Percentiles rank a stretch among this genome's conserved stretches.
These are phyloP conservation scores for Candidula unifasciata DNA, from an alignment of 2,888 invertebrate species.

Conservation along the genomic window DNA sequence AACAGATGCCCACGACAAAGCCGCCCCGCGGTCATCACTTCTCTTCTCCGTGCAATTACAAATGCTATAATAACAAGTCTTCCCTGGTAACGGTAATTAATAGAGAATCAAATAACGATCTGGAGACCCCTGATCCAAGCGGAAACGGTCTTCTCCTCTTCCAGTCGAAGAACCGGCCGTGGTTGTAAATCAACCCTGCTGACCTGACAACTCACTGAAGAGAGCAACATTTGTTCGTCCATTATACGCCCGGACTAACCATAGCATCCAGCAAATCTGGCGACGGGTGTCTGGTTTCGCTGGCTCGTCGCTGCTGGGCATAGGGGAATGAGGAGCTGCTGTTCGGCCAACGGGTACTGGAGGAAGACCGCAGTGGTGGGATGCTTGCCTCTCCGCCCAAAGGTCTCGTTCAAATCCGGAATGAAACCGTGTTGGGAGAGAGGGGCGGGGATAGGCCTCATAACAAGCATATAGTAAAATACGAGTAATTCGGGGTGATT, in stretches of 20 bases:
- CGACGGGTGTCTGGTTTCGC: neutral
- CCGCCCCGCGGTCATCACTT: neutral
- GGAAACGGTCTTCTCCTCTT: neutral
- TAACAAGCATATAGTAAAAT: too few relatives aligned
- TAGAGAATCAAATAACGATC: slow-evolving; percentile 30
- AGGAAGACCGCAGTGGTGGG: neutral
- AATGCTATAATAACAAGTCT: slow-evolving; percentile 5
- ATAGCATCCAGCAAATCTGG: neutral
- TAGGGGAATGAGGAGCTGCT: neutral
- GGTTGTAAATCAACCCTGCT: slow-evolving; percentile 23
- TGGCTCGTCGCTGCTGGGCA: neutral
- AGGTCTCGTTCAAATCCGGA: too few relatives aligned
- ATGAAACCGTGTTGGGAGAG: too few relatives aligned
- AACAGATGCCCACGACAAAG: neutral
- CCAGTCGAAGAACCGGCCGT: neutral
- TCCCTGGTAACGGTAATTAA: slow-evolving; percentile 22
- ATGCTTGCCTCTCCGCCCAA: too few relatives aligned
- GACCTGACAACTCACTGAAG: slow-evolving; percentile 26
- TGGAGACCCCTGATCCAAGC: neutral
- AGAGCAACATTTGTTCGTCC: slow-evolving; percentile 31
- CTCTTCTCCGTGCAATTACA: neutral
- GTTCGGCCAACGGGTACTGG: neutral
- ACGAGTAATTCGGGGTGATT: too few relatives aligned
- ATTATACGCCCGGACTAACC: slow-evolving; percentile 10
- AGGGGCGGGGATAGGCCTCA: too few relatives aligned